Evolutionary conservation across 2,797 vertebrate species (phyloP).

Genomic region (Pangasius sanitwongsei): DNA sequence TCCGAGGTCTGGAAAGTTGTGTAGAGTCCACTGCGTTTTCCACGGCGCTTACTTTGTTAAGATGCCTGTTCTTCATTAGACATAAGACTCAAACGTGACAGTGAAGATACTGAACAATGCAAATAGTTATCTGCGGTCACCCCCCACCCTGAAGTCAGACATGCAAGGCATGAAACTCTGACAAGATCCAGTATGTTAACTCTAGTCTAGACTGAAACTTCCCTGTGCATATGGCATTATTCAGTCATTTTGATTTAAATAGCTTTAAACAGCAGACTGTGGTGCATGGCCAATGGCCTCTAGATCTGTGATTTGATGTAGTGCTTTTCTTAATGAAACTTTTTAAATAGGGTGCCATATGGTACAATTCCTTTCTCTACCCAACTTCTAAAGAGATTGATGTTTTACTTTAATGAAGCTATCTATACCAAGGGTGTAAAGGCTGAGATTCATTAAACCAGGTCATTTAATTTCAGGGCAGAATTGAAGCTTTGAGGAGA

Average conservation of each 20-base stretch:
- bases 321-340: conserved; percentile 34
- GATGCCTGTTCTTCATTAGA: not conserved
- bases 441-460: not conserved
- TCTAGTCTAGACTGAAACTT: not conserved
- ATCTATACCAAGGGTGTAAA: not conserved
- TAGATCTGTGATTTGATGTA: conserved; percentile 40
- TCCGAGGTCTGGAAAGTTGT: not conserved
- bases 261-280: conserved; percentile 36
- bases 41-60: too few relatives aligned
- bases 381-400: conserved; percentile 28
- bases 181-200: conserved; percentile 9
- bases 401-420: conserved; percentile 24
- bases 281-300: conserved; percentile 13
- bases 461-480: not conserved
- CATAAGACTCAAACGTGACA: not conserved
- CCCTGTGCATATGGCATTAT: conserved; percentile 41
- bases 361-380: not conserved
- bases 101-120: not conserved
- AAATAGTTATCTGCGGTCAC: not conserved
- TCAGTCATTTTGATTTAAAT: conserved; percentile 42
- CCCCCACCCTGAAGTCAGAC: not conserved
- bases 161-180: not conserved
- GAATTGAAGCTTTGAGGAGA: not conserved
- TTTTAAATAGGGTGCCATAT: conserved; percentile 28
- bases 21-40: not conserved